Conservation (phyloP, 2,888 invertebrate genomes). For the Parelbella ahira region DNA sequence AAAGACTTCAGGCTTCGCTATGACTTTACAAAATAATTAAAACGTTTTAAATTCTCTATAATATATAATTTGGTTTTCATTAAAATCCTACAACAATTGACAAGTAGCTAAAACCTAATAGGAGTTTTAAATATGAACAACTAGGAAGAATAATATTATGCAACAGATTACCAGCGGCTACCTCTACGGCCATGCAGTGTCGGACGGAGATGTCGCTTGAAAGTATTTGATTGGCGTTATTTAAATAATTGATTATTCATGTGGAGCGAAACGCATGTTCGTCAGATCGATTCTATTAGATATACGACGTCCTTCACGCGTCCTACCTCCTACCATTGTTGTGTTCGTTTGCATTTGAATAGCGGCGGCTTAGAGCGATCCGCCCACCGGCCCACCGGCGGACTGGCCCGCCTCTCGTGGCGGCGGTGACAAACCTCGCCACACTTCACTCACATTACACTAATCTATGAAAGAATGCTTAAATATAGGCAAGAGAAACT, state of each 20-base stretch:
- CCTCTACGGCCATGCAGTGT: slow-evolving; percentile 53
- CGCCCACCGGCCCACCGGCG: slow-evolving; percentile 59
- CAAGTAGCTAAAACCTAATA: slow-evolving; percentile 75
- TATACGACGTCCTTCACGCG: slow-evolving; percentile 78
- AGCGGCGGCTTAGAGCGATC: slow-evolving; percentile 56
- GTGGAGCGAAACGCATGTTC: slow-evolving; percentile 70
- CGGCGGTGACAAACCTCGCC: slow-evolving; percentile 44
- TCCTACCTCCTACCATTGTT: slow-evolving; percentile 79
- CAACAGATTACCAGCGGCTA: slow-evolving; percentile 70
- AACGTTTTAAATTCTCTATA: slow-evolving; percentile 76
- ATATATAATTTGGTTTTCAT: slow-evolving; percentile 80
- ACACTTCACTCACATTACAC: slow-evolving; percentile 29
- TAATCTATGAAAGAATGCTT: slow-evolving; percentile 27
- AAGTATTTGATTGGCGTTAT: slow-evolving; percentile 56
- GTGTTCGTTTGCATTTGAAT: slow-evolving; percentile 74
- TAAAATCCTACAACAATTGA: slow-evolving; percentile 77
- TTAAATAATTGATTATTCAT: slow-evolving; percentile 80
- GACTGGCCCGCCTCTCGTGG: slow-evolving; percentile 52
- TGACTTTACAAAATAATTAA: slow-evolving; percentile 78
- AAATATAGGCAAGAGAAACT: slow-evolving; percentile 16
- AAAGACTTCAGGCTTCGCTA: slow-evolving; percentile 76
- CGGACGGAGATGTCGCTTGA: slow-evolving; percentile 59
- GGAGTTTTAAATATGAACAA: slow-evolving; percentile 78
- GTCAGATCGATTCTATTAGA: slow-evolving; percentile 70
- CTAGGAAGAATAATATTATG: slow-evolving; percentile 78